phyloP scores from a whole-genome alignment of 1,140 invertebrate species.

The Maniola jurtina region DNA sequence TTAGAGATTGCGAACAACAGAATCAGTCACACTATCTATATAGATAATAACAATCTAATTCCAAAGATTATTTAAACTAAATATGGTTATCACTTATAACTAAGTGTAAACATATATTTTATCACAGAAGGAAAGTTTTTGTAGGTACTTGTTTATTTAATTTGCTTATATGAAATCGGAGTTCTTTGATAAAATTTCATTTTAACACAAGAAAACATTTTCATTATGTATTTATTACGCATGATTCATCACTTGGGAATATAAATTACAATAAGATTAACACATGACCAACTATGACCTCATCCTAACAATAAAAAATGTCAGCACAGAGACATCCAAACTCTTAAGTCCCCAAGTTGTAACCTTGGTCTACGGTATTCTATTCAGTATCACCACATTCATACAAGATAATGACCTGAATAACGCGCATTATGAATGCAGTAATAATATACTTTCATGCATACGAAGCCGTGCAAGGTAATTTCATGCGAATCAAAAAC shows the following conservation, averaged over 20 bases:
- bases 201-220: not conserved
- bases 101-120: no score
- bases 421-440: constrained; percentile 62
- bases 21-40: no score
- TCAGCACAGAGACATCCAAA: not conserved
- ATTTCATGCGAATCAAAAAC: constrained; percentile 27
- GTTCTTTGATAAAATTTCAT: no score
- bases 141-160: no score
- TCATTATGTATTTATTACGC: not conserved
- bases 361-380: constrained; percentile 7
- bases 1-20: no score
- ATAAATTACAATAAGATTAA: constrained; percentile 17
- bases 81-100: no score
- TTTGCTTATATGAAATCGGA: no score
- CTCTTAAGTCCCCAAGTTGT: not conserved
- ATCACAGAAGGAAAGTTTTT: no score
- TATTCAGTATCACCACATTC: constrained; percentile 22
- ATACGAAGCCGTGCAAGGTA: constrained; percentile 43
- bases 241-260: constrained; percentile 16
- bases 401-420: constrained; percentile 54
- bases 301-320: constrained; percentile 18
- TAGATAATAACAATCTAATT: no score
- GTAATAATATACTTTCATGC: constrained; percentile 70
- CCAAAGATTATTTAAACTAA: no score
- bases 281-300: constrained; percentile 28